Base-by-base conservation (phyloP, 2,797 vertebrate genomes). In the Kryptopterus vitreolus region DNA sequence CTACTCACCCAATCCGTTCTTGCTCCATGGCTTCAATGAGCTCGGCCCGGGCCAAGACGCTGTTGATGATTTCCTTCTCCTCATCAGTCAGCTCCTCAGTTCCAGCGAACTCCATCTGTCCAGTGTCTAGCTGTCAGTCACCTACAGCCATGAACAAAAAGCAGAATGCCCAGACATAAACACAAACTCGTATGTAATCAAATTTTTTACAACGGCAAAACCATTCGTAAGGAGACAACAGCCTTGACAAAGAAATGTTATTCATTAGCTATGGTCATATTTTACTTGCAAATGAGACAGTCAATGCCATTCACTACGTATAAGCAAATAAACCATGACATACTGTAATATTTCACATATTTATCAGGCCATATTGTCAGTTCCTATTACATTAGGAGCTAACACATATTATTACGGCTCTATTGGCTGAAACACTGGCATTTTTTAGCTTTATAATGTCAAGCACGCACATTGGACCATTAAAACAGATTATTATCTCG, bases 31-130 rank as follows among this genome's bases (percentile, higher is more conserved):
- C 93, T 86, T 99, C 97, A 94, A 99, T 97, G 87, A 93, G 94
- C 91, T 96, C 93, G 0, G 97, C 97, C 0, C 96, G 92, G 8
- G 95, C 95, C 1, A 99, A 94, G 16, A 99, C 97, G 0, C 91
- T 66, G 94, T 98, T 98, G 92, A 98, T 98, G 83, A 97, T 96
- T 87, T 96, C 95, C 91, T 97, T 98, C 90, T 99, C 97, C 87
- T 98, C 96, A 0, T 98, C 96, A 0, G 96, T 98, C 90, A 99
- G 95, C 81, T 97, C 95, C 74, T 94, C 96, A 74, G 69, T 48
- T 86, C 88, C 74, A 84, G 81, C 53, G 50, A 53, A 68, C 55
- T 85, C 81, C 82, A 85, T 82, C 72, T 77, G 80, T 15, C 72
- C 55, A 31, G 78, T 24, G 66, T 81, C 55, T 65, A 74, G 79